Conservation (phyloP, 2,797 vertebrate species). For the Takifugu rubripes region DNA sequence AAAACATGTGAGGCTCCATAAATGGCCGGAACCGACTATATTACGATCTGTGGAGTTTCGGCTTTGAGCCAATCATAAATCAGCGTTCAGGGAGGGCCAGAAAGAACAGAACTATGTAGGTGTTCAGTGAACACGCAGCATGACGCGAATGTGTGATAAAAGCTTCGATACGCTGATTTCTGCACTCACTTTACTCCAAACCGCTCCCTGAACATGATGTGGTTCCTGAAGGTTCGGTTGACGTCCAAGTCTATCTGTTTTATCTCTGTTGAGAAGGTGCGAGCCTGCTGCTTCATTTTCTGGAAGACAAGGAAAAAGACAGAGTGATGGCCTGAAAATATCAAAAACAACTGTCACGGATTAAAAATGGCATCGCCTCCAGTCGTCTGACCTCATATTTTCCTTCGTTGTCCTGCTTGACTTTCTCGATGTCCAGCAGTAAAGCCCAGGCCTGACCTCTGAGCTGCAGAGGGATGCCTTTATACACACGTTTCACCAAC, state of each 20-base stretch:
- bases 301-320: constrained; percentile 39
- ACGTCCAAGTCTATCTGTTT: constrained; percentile 93
- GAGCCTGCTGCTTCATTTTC: constrained; percentile 91
- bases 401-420: constrained; percentile 80
- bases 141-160: too few species aligned
- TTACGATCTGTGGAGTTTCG: too few species aligned
- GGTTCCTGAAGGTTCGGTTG: constrained; percentile 92
- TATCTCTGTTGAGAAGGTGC: constrained; percentile 84
- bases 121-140: too few species aligned
- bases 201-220: constrained; percentile 94
- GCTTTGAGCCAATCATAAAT: too few species aligned
- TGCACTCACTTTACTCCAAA: constrained; percentile 89
- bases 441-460: constrained; percentile 84
- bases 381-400: constrained; percentile 81
- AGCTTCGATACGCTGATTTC: background rate
- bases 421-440: constrained; percentile 80
- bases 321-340: background rate
- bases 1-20: background rate
- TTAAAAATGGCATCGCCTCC: background rate
- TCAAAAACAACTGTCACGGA: background rate
- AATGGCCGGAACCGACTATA: background rate
- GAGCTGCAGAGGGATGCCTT: constrained; percentile 85
- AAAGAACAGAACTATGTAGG: too few species aligned
- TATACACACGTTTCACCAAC: constrained; percentile 84
- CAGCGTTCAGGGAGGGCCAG: too few species aligned